Evolutionary conservation across 37 sponge, comb jelly and placozoan species (phyloP).

Genomic region (Axinella damicornis): DNA sequence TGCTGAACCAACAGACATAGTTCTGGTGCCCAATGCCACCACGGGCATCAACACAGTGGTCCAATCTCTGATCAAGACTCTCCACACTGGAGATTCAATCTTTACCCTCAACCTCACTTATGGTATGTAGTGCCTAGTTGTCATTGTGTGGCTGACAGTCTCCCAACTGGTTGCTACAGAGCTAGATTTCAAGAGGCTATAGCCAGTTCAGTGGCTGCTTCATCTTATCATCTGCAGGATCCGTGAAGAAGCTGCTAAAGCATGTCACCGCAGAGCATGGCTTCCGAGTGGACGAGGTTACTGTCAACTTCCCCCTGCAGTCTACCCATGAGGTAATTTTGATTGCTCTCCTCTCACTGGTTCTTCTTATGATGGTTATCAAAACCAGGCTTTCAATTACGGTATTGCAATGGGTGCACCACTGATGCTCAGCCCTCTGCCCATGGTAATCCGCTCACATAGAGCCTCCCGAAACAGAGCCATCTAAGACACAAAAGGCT

Average conservation of each 20-base stretch:
- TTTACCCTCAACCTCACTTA: constrained; percentile 71
- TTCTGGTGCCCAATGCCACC: constrained; percentile 86
- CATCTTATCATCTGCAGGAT: constrained; percentile 39
- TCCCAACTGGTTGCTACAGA: too few species aligned
- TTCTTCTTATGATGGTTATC: too few species aligned
- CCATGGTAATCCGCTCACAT: too few species aligned
- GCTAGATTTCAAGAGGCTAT: too few species aligned
- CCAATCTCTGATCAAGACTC: constrained; percentile 41
- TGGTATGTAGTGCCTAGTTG: constrained; percentile 30
- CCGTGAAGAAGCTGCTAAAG: constrained; percentile 57
- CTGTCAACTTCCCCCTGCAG: constrained; percentile 52
- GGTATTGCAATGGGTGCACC: too few species aligned
- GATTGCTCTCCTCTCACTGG: too few species aligned
- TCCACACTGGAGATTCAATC: constrained; percentile 74
- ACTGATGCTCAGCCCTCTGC: too few species aligned
- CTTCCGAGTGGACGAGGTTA: constrained; percentile 36
- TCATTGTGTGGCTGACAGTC: too few species aligned
- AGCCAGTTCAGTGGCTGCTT: too few species aligned
- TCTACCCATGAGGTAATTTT: constrained; percentile 16
- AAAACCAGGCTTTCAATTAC: too few species aligned
- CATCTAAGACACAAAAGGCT: too few species aligned
- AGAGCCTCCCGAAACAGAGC: too few species aligned
- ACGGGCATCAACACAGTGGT: constrained; percentile 70
- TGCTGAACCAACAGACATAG: constrained; percentile 65
- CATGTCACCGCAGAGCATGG: constrained; percentile 7